Conservation (phyloP, 2,888 invertebrate species). For the Lepetodrilus schrolli region DNA sequence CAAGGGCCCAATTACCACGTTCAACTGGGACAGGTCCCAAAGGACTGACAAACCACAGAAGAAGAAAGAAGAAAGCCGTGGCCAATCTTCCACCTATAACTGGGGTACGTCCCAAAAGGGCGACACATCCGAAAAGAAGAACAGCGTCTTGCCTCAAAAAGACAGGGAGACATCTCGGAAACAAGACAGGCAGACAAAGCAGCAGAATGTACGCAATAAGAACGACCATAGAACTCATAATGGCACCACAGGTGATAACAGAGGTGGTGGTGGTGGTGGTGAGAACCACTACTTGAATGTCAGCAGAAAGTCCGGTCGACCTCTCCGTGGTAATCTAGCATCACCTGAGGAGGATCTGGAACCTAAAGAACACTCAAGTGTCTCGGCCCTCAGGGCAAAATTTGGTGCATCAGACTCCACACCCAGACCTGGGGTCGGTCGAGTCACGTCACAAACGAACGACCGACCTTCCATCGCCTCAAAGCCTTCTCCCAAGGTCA, state of each 20-base stretch:
- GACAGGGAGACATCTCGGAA: background rate
- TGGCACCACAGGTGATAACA: background rate
- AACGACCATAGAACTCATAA: constrained; percentile 1
- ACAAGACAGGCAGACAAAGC: background rate
- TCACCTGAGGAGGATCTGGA: constrained; percentile 18
- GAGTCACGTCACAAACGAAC: background rate
- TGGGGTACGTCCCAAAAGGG: background rate
- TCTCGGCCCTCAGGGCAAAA: constrained; percentile 7
- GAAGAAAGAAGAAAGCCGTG: no score
- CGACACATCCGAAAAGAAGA: background rate
- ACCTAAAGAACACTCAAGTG: background rate
- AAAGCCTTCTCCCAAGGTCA: constrained; percentile 43
- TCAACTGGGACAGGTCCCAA: background rate
- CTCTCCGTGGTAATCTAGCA: background rate
- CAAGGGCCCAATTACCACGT: background rate
- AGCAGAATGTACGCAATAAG: background rate
- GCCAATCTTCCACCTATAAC: no score
- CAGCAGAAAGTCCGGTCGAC: background rate
- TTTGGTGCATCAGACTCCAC: constrained; percentile 8
- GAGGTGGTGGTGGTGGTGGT: background rate
- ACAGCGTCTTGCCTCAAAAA: background rate
- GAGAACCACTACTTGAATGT: background rate
- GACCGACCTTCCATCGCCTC: constrained; percentile 33
- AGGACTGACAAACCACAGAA: background rate
- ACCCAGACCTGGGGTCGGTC: background rate